Conservation (phyloP, 2,113 vertebrate genomes). For the Onychostoma macrolepis region DNA sequence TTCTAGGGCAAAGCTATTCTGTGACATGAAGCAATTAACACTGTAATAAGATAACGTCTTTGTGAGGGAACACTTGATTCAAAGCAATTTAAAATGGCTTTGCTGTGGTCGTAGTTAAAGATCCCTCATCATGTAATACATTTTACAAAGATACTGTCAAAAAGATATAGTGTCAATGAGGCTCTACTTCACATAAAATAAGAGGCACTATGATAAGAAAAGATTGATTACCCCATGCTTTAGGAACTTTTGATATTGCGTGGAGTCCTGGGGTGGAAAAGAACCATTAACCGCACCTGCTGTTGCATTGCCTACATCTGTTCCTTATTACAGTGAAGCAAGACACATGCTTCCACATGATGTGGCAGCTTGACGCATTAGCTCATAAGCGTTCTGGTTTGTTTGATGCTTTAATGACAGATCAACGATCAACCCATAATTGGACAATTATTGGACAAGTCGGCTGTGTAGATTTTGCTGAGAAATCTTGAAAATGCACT, state of each 20-base stretch:
- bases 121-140: neutral
- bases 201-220: slow-evolving; percentile 4
- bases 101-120: neutral
- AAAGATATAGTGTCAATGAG: slow-evolving; percentile 20
- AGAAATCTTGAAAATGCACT: neutral
- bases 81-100: neutral
- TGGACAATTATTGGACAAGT: neutral
- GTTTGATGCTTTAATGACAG: neutral
- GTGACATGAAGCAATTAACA: slow-evolving; percentile 36
- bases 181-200: slow-evolving; percentile 14
- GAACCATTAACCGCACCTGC: slow-evolving; percentile 26
- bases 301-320: slow-evolving; percentile 30
- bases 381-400: neutral
- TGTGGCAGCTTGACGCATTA: slow-evolving; percentile 29
- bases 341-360: slow-evolving; percentile 15
- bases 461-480: neutral
- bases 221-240: slow-evolving; percentile 11
- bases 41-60: slow-evolving; percentile 43
- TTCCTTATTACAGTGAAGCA: slow-evolving; percentile 11
- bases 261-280: slow-evolving; percentile 26
- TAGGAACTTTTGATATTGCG: slow-evolving; percentile 3
- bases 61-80: neutral
- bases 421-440: neutral
- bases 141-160: slow-evolving; percentile 6
- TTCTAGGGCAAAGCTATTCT: slow-evolving; percentile 26